Conservation (phyloP, 92 coral and sea anemone species). For the Parazoanthus swiftii region DNA sequence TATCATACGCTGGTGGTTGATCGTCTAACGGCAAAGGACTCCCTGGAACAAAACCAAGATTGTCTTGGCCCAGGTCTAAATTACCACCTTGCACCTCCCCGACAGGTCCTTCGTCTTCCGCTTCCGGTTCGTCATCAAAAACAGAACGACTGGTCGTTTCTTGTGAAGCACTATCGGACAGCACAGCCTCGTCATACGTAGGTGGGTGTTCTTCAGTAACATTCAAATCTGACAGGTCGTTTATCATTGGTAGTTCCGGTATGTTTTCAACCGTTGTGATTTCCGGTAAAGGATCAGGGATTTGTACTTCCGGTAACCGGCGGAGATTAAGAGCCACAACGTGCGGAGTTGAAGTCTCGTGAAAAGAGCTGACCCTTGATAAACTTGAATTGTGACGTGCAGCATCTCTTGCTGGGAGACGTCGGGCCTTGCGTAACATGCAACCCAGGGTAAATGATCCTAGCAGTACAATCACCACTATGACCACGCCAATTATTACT, state of each 20-base stretch:
- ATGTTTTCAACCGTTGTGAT: not conserved
- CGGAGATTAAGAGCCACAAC: constrained; percentile 17
- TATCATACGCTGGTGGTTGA: constrained; percentile 21
- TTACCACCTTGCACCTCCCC: not conserved
- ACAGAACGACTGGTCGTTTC: not conserved
- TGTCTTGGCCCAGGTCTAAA: constrained; percentile 3
- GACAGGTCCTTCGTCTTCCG: constrained; percentile 1
- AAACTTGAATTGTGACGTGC: not conserved
- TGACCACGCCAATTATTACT: constrained; percentile 19
- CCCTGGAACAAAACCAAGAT: constrained; percentile 15
- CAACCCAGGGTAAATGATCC: constrained; percentile 5
- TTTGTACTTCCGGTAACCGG: constrained; percentile 25
- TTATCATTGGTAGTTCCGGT: constrained; percentile 31
- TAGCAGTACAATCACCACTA: not conserved
- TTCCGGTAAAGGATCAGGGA: constrained; percentile 9
- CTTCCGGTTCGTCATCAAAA: constrained; percentile 10
- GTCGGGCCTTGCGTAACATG: constrained; percentile 8
- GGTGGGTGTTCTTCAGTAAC: constrained; percentile 31
- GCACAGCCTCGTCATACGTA: constrained; percentile 30
- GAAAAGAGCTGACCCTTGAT: constrained; percentile 31
- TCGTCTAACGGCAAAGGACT: constrained; percentile 7
- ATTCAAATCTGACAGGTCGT: constrained; percentile 22
- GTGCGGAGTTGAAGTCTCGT: not conserved
- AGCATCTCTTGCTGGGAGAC: not conserved
- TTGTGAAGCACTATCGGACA: not conserved